Percentiles rank a stretch among this genome's conserved stretches.
phyloP scores from a whole-genome alignment of 2,888 invertebrate genomes.

The Latrodectus hesperus region DNA sequence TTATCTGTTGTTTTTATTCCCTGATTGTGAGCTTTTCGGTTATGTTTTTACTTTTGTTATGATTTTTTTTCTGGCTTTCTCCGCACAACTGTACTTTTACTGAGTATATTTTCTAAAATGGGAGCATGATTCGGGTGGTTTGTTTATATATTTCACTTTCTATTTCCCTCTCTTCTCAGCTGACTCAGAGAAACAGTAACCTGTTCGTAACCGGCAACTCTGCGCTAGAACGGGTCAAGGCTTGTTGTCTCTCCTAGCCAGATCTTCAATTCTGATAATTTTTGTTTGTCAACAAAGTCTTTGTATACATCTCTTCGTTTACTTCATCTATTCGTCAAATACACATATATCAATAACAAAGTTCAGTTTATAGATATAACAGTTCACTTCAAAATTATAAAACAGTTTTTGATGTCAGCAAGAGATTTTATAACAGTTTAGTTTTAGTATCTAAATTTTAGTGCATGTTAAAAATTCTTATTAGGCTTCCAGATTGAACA shows the following conservation, averaged over 20 bases:
- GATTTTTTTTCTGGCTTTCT: not conserved
- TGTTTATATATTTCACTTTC: constrained; percentile 34
- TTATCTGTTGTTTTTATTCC: constrained; percentile 33
- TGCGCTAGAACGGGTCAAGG: constrained; percentile 24
- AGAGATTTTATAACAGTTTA: no score
- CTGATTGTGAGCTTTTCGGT: constrained; percentile 32
- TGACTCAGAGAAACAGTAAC: constrained; percentile 12
- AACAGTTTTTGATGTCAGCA: no score
- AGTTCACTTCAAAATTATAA: no score
- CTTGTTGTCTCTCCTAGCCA: not conserved
- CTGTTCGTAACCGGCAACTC: constrained; percentile 2
- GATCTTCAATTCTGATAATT: not conserved
- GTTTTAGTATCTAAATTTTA: no score
- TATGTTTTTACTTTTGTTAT: constrained; percentile 8
- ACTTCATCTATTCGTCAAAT: no score
- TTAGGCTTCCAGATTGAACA: no score
- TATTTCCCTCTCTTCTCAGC: not conserved
- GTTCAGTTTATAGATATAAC: no score
- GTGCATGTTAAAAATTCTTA: no score
- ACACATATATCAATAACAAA: no score
- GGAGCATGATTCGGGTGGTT: constrained; percentile 40
- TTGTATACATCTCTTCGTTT: no score
- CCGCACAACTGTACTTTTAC: not conserved
- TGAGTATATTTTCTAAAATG: constrained; percentile 39
- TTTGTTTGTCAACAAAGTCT: not conserved